Conservation (phyloP, 2,797 vertebrate species). For the Molossus alvarezi region DNA sequence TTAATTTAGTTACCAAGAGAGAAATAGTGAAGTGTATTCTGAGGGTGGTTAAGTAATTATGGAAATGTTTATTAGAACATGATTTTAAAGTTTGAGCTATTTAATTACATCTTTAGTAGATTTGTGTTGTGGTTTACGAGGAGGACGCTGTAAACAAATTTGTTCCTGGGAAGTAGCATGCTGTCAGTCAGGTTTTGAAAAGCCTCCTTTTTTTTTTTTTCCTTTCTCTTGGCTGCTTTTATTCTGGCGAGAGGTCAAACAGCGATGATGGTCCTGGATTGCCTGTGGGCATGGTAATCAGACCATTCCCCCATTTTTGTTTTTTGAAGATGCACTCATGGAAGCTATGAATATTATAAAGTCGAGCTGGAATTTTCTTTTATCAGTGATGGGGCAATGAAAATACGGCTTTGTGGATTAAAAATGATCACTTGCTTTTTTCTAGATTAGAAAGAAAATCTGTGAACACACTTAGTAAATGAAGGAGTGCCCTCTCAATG, state of each 20-base stretch:
- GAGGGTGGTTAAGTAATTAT: slow-evolving; percentile 25
- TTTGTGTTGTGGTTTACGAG: slow-evolving; percentile 57
- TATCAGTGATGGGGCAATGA: not conserved
- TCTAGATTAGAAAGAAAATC: slow-evolving; percentile 39
- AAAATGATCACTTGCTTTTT: slow-evolving; percentile 56
- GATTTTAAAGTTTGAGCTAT: slow-evolving; percentile 59
- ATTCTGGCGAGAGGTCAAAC: not conserved
- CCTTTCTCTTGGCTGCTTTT: slow-evolving; percentile 15
- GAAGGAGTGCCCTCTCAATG: slow-evolving; percentile 5
- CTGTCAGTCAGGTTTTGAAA: slow-evolving; percentile 46
- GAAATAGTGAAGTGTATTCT: not conserved
- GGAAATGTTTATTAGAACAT: slow-evolving; percentile 45
- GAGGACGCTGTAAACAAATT: not conserved
- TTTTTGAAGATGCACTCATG: not conserved
- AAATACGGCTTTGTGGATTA: not conserved
- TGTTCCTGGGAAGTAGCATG: slow-evolving; percentile 6
- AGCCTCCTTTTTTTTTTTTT: not conserved
- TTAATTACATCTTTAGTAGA: slow-evolving; percentile 34
- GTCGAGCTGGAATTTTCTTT: slow-evolving; percentile 17
- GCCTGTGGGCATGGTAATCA: slow-evolving; percentile 37
- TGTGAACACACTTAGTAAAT: slow-evolving; percentile 38
- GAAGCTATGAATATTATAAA: slow-evolving; percentile 2
- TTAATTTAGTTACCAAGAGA: slow-evolving; percentile 7
- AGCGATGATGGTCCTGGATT: not conserved
- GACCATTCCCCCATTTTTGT: not conserved